phyloP scores from a whole-genome alignment of 2,113 vertebrate species.

The Megalops atlanticus region DNA sequence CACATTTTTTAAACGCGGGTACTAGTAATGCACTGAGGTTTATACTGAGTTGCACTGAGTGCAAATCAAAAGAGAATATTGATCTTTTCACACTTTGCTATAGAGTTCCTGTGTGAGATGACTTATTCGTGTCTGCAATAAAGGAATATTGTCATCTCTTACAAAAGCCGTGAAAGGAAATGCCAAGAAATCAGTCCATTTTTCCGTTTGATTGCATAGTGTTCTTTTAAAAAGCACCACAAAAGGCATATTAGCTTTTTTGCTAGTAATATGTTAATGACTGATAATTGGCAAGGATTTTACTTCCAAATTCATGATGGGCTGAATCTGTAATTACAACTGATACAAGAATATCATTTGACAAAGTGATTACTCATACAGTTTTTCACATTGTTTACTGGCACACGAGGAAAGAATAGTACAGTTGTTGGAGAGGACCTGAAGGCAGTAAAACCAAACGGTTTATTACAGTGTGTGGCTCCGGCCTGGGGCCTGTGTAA shows the following conservation, averaged over 20 bases:
- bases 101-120: not conserved
- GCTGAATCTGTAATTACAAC: not conserved
- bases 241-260: not conserved
- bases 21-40: not conserved
- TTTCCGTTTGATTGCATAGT: not conserved
- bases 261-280: not conserved
- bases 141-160: not conserved
- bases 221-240: not conserved
- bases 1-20: too few species aligned
- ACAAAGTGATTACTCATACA: not conserved
- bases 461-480: constrained; percentile 16
- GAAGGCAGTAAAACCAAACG: constrained; percentile 4
- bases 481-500: constrained; percentile 11
- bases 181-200: not conserved
- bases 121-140: not conserved
- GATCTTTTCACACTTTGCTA: not conserved
- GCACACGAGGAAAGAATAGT: not conserved
- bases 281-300: not conserved
- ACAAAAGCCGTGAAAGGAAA: not conserved
- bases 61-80: not conserved
- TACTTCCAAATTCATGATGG: not conserved
- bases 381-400: not conserved
- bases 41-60: too few species aligned
- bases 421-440: constrained; percentile 4
- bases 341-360: not conserved